Conservation (phyloP, 2,797 vertebrate species). For the Halcyon badia region DNA sequence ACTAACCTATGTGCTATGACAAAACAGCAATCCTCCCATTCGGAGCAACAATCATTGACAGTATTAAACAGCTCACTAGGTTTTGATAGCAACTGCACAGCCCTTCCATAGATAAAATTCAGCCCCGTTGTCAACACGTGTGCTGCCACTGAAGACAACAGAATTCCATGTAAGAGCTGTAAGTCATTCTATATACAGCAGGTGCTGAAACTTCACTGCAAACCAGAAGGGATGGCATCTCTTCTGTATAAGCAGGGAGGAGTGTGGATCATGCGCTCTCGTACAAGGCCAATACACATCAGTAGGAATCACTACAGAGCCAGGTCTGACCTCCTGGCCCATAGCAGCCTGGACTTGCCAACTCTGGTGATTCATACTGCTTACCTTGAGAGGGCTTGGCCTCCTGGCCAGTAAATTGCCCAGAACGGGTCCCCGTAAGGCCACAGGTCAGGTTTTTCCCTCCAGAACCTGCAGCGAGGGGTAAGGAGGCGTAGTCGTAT, state of each 20-base stretch:
- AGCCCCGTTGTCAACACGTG: not conserved
- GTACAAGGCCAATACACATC: not conserved
- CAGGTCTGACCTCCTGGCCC: not conserved
- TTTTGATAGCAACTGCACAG: not conserved
- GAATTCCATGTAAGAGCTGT: not conserved
- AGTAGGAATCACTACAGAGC: not conserved
- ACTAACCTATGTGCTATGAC: accelerated
- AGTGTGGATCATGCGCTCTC: not conserved
- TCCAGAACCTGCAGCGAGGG: slow-evolving; percentile 91
- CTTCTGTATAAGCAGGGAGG: not conserved
- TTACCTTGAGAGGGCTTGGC: slow-evolving; percentile 92
- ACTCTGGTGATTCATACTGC: not conserved
- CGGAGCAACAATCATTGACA: accelerated
- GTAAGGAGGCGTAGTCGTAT: slow-evolving; percentile 90
- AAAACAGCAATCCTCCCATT: not conserved
- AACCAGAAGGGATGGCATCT: not conserved
- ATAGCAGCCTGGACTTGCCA: not conserved
- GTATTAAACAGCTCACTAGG: not conserved
- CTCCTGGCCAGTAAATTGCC: slow-evolving; percentile 98
- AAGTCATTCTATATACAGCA: not conserved
- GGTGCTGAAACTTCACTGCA: not conserved
- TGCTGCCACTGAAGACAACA: not conserved
- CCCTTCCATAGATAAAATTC: not conserved
- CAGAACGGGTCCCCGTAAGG: slow-evolving; percentile 92
- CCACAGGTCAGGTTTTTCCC: slow-evolving; percentile 89